phyloP scores from a whole-genome alignment of 2,888 invertebrate genomes.

The Hesperia comma region DNA sequence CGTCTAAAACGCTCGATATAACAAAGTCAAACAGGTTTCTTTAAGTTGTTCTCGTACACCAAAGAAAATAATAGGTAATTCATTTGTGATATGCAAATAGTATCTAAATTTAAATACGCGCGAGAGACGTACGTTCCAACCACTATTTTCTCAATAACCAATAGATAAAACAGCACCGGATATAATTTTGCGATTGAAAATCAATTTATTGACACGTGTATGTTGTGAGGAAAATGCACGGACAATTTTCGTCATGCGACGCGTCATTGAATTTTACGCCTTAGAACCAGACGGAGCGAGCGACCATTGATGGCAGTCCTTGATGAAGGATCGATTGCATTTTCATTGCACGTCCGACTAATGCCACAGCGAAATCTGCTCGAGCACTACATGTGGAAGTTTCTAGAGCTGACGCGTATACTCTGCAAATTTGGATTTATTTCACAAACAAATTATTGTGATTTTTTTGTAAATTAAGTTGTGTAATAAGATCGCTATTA shows the following conservation, averaged over 20 bases:
- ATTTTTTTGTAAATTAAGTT: no score
- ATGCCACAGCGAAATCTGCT: neutral
- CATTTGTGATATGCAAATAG: no score
- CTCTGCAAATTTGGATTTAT: neutral
- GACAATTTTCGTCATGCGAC: conserved; percentile 48
- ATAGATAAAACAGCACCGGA: neutral
- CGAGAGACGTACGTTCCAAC: no score
- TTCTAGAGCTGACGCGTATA: neutral
- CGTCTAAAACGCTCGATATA: no score
- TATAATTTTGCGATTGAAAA: neutral
- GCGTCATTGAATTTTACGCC: conserved; percentile 70
- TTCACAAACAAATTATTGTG: no score
- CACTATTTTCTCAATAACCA: no score
- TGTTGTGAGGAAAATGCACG: neutral
- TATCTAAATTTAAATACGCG: no score
- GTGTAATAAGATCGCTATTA: no score
- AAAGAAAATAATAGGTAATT: no score
- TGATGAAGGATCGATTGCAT: conserved; percentile 4
- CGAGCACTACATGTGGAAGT: neutral
- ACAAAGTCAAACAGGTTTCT: no score
- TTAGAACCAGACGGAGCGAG: conserved; percentile 32
- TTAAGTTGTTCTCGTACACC: no score
- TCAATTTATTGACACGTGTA: neutral
- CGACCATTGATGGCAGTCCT: conserved; percentile 22
- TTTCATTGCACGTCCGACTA: neutral